These are phyloP conservation scores for Rhinatrema bivittatum DNA, from an alignment of 2,797 vertebrate species.

Conservation along the genomic window DNA sequence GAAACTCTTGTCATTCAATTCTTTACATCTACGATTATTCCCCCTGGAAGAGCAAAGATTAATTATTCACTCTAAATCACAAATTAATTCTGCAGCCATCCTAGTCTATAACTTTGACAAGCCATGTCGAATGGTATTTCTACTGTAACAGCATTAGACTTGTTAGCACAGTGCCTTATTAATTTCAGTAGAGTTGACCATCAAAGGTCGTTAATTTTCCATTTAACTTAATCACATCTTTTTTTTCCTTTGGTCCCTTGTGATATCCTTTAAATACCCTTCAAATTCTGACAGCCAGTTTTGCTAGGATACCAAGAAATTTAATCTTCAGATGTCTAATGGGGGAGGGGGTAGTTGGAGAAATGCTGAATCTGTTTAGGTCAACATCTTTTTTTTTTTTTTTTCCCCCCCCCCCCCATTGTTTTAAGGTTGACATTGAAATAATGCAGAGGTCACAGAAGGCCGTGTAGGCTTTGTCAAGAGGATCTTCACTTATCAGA, in stretches of 20 bases:
- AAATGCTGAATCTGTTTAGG: not conserved
- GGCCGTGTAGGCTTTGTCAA: not conserved
- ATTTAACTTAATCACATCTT: too few species aligned
- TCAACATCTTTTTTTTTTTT: too few species aligned
- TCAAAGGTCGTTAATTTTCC: slow-evolving; percentile 60
- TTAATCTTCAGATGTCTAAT: not conserved
- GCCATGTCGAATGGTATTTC: not conserved
- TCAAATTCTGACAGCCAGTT: slow-evolving; percentile 14
- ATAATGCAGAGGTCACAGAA: not conserved
- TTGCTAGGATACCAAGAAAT: not conserved
- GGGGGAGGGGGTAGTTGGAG: too few species aligned
- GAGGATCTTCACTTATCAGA: not conserved
- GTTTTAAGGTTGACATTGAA: not conserved
- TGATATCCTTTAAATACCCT: slow-evolving; percentile 57
- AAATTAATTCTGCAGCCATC: slow-evolving; percentile 46
- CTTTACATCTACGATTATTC: slow-evolving; percentile 13
- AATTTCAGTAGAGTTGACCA: slow-evolving; percentile 57
- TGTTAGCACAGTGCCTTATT: slow-evolving; percentile 47
- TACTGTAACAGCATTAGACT: slow-evolving; percentile 46
- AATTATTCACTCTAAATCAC: slow-evolving; percentile 57
- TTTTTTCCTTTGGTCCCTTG: slow-evolving; percentile 29
- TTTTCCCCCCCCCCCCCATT: too few species aligned
- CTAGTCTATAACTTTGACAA: slow-evolving; percentile 31
- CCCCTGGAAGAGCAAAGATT: slow-evolving; percentile 35
- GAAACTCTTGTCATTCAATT: slow-evolving; percentile 1